Evolutionary conservation across 2,113 vertebrate species (phyloP).

Genomic region (Toxotes chatareus): DNA sequence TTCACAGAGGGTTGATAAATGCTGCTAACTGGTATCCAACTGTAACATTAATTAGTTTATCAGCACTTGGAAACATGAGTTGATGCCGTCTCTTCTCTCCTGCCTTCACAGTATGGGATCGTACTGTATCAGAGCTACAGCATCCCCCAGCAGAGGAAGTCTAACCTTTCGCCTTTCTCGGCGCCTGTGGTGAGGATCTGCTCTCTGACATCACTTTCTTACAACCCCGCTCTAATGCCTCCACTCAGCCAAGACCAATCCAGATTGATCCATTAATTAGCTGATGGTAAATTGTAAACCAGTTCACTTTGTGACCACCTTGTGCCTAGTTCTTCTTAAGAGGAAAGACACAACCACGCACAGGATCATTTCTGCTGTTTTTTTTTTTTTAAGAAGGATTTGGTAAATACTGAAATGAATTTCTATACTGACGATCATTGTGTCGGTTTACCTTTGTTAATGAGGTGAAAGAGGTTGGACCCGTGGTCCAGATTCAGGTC

Average conservation of each 20-base stretch:
- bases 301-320: slow-evolving; percentile 6
- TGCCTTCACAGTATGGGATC: slow-evolving; percentile 89
- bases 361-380: neutral
- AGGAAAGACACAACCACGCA: neutral
- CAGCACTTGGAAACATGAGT: neutral
- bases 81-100: slow-evolving; percentile 21
- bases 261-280: slow-evolving; percentile 58
- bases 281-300: slow-evolving; percentile 32
- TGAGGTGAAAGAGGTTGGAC: slow-evolving; percentile 9
- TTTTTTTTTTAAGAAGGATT: neutral
- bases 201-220: slow-evolving; percentile 50
- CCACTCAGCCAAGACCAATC: slow-evolving; percentile 39
- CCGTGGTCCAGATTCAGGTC: slow-evolving; percentile 34
- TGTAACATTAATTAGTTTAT: neutral
- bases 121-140: slow-evolving; percentile 94
- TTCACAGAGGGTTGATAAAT: neutral
- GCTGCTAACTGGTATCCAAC: neutral
- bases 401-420: slow-evolving; percentile 11
- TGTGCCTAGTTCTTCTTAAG: neutral
- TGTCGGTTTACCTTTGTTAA: slow-evolving; percentile 17
- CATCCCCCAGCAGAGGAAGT: slow-evolving; percentile 91
- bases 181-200: slow-evolving; percentile 89
- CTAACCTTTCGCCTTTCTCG: slow-evolving; percentile 86
- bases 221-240: slow-evolving; percentile 30
- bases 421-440: slow-evolving; percentile 4